Evolutionary conservation across 2,797 vertebrate species (phyloP).

Genomic region (Cichlasoma orientale): DNA sequence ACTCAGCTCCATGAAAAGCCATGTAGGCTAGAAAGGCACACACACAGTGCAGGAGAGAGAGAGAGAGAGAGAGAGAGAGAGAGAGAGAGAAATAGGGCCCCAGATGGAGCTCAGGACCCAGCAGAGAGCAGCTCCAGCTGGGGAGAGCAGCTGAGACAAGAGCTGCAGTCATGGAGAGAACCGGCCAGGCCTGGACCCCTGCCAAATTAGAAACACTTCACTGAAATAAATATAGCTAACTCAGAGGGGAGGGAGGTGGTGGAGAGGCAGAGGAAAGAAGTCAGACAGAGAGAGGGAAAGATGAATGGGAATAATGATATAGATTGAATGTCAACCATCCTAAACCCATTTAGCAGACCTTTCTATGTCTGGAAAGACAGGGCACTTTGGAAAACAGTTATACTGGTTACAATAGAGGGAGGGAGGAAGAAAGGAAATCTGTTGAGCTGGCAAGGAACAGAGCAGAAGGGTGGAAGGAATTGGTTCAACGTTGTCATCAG

Average conservation of each 20-base stretch:
- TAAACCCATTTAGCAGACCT: conserved; percentile 60
- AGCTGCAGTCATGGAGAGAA: conserved; percentile 82
- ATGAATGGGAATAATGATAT: conserved; percentile 63
- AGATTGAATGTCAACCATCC: conserved; percentile 62
- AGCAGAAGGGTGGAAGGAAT: conserved; percentile 73
- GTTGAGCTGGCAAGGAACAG: conserved; percentile 63
- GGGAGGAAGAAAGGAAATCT: conserved; percentile 49
- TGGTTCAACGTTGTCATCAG: conserved; percentile 74
- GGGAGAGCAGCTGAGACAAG: conserved; percentile 85
- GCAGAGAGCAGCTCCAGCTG: conserved; percentile 83
- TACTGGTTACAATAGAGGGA: conserved; percentile 49
- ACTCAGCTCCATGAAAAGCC: conserved; percentile 49
- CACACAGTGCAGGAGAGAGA: conserved; percentile 11
- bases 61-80: neutral
- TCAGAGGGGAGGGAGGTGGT: conserved; percentile 51
- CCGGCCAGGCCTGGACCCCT: conserved; percentile 77
- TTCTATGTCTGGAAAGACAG: conserved; percentile 39
- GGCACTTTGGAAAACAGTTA: conserved; percentile 45
- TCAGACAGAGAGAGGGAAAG: conserved; percentile 27
- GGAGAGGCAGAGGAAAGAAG: conserved; percentile 36
- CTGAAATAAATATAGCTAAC: conserved; percentile 83
- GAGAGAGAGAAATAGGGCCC: conserved; percentile 61
- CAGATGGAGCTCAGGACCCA: conserved; percentile 83
- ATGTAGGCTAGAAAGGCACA: conserved; percentile 32
- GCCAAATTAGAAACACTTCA: conserved; percentile 84